Evolutionary conservation across 2,888 invertebrate species (phyloP).

Genomic region (Neoscelio sp.): DNA sequence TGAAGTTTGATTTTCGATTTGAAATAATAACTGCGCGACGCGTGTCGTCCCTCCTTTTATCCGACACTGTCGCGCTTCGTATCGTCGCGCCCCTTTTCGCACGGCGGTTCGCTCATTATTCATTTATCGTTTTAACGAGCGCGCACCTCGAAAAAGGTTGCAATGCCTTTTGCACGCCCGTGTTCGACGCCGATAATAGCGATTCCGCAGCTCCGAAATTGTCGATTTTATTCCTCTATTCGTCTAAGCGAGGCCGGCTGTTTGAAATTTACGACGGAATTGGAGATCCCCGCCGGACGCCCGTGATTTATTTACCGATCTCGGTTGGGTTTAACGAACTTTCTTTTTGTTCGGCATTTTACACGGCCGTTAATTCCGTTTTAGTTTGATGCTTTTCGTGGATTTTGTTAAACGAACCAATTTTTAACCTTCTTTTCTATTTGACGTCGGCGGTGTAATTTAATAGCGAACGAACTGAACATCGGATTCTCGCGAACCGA

Average conservation of each 20-base stretch:
- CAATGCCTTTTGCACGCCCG: constrained; percentile 26
- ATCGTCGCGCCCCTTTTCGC: constrained; percentile 33
- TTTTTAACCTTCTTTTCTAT: constrained; percentile 21
- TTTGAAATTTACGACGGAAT: constrained; percentile 55
- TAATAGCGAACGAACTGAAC: constrained; percentile 40
- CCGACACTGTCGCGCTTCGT: constrained; percentile 1
- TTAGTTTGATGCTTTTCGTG: constrained; percentile 14
- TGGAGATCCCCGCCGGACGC: constrained; percentile 48
- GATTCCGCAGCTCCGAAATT: constrained; percentile 58
- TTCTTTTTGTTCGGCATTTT: constrained; percentile 37
- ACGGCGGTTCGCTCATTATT: constrained; percentile 79
- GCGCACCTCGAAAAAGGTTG: constrained; percentile 76
- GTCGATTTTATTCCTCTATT: constrained; percentile 53
- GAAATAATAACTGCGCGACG: constrained; percentile 3
- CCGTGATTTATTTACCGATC: constrained; percentile 58
- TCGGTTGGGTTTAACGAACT: constrained; percentile 46
- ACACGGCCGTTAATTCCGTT: constrained; percentile 48
- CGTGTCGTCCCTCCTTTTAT: constrained; percentile 13
- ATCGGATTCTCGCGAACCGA: too few relatives aligned
- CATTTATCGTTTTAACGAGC: constrained; percentile 82
- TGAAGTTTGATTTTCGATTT: constrained; percentile 19
- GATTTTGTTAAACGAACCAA: constrained; percentile 52
- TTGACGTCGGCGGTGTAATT: constrained; percentile 9
- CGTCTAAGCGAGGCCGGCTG: constrained; percentile 24
- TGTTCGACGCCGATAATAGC: constrained; percentile 67